Evolutionary conservation across 92 coral and sea anemone species (phyloP), one percentile per base, ranked within the genome.

Genomic region (Epizoanthus rinbou): DNA sequence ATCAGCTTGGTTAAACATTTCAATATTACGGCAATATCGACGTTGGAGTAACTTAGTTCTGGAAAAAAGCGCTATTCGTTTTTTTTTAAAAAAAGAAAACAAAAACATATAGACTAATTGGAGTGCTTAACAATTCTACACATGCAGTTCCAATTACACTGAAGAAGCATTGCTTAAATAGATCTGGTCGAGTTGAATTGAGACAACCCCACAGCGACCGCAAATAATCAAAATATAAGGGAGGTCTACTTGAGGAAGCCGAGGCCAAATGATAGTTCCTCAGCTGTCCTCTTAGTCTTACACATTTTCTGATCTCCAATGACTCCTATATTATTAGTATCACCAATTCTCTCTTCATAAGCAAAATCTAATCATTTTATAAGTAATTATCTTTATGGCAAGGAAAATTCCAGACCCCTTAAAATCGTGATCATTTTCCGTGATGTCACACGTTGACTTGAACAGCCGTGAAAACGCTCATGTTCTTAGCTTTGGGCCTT

Each of bases 401-500:
- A 24, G 13, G 79, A 28, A 74, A 18, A 22, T 11, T 74, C 39
- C 47, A 56, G 65, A n/a, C 41, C 50, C 23, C 15, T 71, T 71
- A 16, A 45, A 3, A 43, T 21, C 23, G 54, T 74, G 22, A 25
- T 52, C 25, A 13, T 57, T 17, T 74, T 74, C 14, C 80, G 80
- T 74, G 80, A 74, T 74, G 50, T 13, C 39, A 3, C 45, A 15
- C 16, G 35, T 13, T 17, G 43, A 53, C 11, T 47, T 23, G 50
- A 31, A 74, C 80, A 74, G 80, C 80, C 65, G 80, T 74, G 54
- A 74, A 74, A 74, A 53, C 80, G 50, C 23, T 74, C 50, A 74
- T 3, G 59, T 16, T 56, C 47, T 54, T 74, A 53, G 80, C 80
- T 74, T 74, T 74, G 63, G 80, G 80, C 80, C 57, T 31, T 37